Base-by-base conservation (phyloP, 2,113 vertebrate genomes). In the Noturus placidus region DNA sequence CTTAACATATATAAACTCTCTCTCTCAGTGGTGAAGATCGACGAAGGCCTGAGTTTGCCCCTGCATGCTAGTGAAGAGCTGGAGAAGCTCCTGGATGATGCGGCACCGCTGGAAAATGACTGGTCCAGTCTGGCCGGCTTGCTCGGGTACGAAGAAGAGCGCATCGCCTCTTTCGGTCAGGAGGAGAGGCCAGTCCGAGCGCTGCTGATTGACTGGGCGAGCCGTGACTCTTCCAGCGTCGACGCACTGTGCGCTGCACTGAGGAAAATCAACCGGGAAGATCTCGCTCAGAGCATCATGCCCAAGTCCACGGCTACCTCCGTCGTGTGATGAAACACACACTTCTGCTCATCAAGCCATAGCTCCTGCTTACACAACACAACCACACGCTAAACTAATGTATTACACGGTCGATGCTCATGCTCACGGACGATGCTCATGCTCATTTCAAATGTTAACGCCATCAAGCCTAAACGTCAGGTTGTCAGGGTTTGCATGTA, bases 101-200 rank as follows among this genome's bases (percentile, higher is more conserved):
- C 93, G 50, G 88, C 91, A 46, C 86, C 89, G 63, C 96, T 97
- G 38, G 97, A 97, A 82, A 96, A 97, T 9, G 95, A 96, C 77
- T 99, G 98, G 98, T 93, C 95, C 92, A 96, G 94, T 92, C 94
- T 99, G 93, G 98, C 98, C 0, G 96, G 95, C 0, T 96, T 98
- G 91, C 94, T 99, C 90, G 98, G 98, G 80, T 99, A 99, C 91
- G 95, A 96, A 87, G 96, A 97, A 35, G 97, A 98, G 82, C 95
- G 96, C 74, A 97, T 99, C 54, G 96, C 96, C 83, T 95, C 95
- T 88, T 98, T 99, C 94, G 94, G 94, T 0, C 94, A 94, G 25
- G 97, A 97, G 74, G 96, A 97, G 83, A 93, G 94, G 2, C 98
- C 98, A 0, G 95, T 96, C 57, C 94, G 94, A 0, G 97, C 98